phyloP scores from a whole-genome alignment of 2,888 invertebrate genomes.

The Protula sp. region DNA sequence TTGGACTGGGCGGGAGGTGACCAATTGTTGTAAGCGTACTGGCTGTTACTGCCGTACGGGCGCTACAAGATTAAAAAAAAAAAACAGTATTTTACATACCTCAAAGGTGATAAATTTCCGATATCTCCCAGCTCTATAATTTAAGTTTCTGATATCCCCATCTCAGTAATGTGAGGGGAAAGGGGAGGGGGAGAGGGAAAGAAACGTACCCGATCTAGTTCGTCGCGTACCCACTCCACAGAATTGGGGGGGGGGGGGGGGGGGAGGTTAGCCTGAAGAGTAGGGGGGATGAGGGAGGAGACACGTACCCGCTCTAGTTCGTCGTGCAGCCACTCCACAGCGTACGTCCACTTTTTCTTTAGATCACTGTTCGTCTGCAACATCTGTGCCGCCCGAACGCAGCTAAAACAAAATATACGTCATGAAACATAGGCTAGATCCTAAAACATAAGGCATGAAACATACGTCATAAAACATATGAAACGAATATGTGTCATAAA shows the following conservation, averaged over 20 bases:
- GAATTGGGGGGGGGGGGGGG: no score
- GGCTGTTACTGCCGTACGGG: conserved; percentile 58
- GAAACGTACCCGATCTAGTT: neutral
- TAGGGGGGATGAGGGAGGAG: no score
- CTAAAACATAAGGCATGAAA: no score
- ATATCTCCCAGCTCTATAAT: no score
- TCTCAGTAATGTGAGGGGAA: no score
- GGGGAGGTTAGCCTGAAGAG: no score
- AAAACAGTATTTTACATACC: no score
- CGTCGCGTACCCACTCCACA: neutral
- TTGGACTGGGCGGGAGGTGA: conserved; percentile 87
- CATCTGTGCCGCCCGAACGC: conserved; percentile 68
- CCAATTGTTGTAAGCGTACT: conserved; percentile 83
- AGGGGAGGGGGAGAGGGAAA: no score
- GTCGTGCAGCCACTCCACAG: conserved; percentile 91
- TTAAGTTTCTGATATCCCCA: no score
- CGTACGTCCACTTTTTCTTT: conserved; percentile 78
- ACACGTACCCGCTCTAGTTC: conserved; percentile 67
- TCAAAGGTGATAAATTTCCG: neutral
- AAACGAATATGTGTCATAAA: no score
- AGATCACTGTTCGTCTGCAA: conserved; percentile 75
- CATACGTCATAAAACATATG: no score
- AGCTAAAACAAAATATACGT: conserved; percentile 48
- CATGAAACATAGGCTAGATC: neutral
- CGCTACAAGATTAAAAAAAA: no score